Conservation (phyloP, 1,140 invertebrate species). For the Drosophila sp. region DNA sequence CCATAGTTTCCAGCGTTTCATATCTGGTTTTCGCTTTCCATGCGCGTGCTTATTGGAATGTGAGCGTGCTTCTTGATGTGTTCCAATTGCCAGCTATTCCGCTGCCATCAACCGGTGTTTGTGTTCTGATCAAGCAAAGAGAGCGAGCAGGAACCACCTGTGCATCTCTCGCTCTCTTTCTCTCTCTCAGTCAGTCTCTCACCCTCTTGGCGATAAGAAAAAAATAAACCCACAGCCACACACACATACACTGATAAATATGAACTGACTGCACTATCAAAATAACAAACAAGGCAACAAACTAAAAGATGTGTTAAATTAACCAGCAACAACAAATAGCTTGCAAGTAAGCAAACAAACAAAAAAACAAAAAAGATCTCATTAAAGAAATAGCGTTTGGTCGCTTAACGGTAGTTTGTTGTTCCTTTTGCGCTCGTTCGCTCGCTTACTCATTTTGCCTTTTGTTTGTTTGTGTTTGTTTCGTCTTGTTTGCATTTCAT, state of each 20-base stretch:
- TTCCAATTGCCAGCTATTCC: slow-evolving; percentile 40
- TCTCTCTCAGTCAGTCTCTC: slow-evolving; percentile 6
- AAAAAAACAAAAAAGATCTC: slow-evolving; percentile 71
- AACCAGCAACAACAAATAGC: slow-evolving; percentile 59
- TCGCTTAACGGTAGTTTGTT: slow-evolving; percentile 70
- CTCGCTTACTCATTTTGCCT: slow-evolving; percentile 34
- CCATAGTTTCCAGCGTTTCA: slow-evolving; percentile 58
- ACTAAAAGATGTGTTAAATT: slow-evolving; percentile 65
- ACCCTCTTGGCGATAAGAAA: slow-evolving; percentile 33
- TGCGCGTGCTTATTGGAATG: slow-evolving; percentile 54
- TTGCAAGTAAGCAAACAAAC: slow-evolving; percentile 57
- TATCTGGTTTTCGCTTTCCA: slow-evolving; percentile 78
- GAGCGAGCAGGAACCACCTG: slow-evolving; percentile 47
- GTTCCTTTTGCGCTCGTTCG: slow-evolving; percentile 29
- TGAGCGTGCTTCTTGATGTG: slow-evolving; percentile 19
- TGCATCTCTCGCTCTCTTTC: slow-evolving; percentile 2
- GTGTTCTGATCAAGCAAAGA: slow-evolving; percentile 57
- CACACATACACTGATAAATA: slow-evolving; percentile 56
- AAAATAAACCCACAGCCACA: too few species aligned
- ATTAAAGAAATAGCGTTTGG: slow-evolving; percentile 56
- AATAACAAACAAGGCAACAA: slow-evolving; percentile 67
- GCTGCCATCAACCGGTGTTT: slow-evolving; percentile 66
- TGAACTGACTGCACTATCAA: slow-evolving; percentile 59
- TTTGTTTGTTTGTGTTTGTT: slow-evolving; percentile 31
- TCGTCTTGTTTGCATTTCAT: slow-evolving; percentile 37